A percentile compares a stretch with the other conserved stretches of the same genome.
phyloP scores from a whole-genome alignment of 2,888 invertebrate species.

The Agrochola lychnidis region DNA sequence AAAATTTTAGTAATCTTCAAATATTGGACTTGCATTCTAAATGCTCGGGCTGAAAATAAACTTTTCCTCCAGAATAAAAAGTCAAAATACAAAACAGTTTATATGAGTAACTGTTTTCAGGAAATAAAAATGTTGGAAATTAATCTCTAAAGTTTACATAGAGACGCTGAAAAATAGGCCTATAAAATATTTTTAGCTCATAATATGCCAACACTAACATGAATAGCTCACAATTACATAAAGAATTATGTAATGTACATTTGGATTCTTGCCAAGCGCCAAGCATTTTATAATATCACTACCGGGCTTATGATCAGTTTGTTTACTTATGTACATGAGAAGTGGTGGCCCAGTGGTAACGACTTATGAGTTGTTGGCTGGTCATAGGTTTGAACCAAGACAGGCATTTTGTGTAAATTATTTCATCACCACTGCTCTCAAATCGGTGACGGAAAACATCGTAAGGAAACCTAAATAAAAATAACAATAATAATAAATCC shows the following conservation, averaged over 20 bases:
- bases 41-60: too few relatives aligned
- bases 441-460: too few relatives aligned
- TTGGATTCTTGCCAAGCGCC: conserved; percentile 49
- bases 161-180: conserved; percentile 32
- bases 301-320: not conserved
- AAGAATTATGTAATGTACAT: conserved; percentile 41
- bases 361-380: too few relatives aligned
- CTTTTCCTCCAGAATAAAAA: not conserved
- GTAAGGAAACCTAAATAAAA: too few relatives aligned
- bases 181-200: conserved; percentile 49
- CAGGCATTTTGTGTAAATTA: too few relatives aligned
- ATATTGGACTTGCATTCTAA: too few relatives aligned
- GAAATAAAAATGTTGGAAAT: conserved; percentile 31
- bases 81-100: conserved; percentile 20
- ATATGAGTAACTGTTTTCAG: conserved; percentile 18
- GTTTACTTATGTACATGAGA: not conserved
- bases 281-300: conserved; percentile 20
- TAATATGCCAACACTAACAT: not conserved
- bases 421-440: too few relatives aligned
- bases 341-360: too few relatives aligned
- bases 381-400: too few relatives aligned
- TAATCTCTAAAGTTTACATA: conserved; percentile 42
- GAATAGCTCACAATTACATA: conserved; percentile 34
- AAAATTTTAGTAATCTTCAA: too few relatives aligned
- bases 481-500: too few relatives aligned